Conservation (phyloP, 2,888 invertebrate species). For the Erebia palarica region DNA sequence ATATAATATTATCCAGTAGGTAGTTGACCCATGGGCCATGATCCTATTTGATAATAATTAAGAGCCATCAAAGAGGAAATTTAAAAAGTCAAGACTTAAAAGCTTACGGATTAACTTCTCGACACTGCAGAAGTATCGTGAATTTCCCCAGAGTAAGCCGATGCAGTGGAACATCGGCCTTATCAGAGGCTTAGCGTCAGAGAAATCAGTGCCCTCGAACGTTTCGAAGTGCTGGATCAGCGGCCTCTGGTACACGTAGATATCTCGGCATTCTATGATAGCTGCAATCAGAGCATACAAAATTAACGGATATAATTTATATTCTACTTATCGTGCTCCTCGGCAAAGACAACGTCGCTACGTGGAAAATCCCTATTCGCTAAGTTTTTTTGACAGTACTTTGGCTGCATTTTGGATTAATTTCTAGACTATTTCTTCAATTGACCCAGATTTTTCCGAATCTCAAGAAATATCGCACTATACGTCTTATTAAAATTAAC, state of each 20-base stretch:
- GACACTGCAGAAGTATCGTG: slow-evolving; percentile 87
- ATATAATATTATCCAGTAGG: too few species aligned
- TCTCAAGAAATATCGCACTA: too few species aligned
- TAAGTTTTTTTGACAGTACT: too few species aligned
- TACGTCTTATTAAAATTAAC: too few species aligned
- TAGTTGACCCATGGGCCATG: too few species aligned
- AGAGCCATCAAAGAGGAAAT: neutral
- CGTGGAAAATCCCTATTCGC: too few species aligned
- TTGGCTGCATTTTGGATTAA: too few species aligned
- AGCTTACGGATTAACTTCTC: slow-evolving; percentile 77
- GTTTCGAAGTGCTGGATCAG: slow-evolving; percentile 86
- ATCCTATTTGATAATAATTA: neutral
- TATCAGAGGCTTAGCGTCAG: slow-evolving; percentile 82
- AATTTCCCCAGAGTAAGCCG: slow-evolving; percentile 93
- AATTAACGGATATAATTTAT: neutral
- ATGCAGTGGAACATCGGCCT: slow-evolving; percentile 90
- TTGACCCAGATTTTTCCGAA: too few species aligned
- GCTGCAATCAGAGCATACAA: slow-evolving; percentile 63
- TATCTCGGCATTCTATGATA: slow-evolving; percentile 92
- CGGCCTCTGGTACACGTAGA: slow-evolving; percentile 90
- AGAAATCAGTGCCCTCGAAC: slow-evolving; percentile 87
- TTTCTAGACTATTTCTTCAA: too few species aligned
- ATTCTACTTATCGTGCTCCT: neutral
- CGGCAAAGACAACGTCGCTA: too few species aligned
- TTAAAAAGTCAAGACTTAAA: neutral